phyloP scores from a whole-genome alignment of 1,140 invertebrate species.

The Zophobas morio region DNA sequence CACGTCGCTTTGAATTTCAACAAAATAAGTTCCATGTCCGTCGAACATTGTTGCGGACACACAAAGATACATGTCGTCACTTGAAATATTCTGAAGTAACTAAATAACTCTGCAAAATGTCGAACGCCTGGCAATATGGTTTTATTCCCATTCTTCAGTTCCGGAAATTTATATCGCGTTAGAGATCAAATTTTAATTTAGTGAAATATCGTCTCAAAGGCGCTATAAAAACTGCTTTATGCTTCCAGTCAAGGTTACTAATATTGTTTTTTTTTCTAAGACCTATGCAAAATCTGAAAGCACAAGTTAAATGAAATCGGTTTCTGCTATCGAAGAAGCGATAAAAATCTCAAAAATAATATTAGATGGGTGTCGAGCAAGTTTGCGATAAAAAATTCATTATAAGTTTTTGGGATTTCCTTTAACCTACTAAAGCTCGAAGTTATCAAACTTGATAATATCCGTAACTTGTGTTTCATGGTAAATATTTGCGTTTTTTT shows the following conservation, averaged over 20 bases:
- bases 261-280: constrained; percentile 10
- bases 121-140: constrained; percentile 6
- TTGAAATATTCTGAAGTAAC: constrained; percentile 2
- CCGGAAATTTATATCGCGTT: constrained; percentile 14
- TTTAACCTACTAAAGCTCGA: constrained; percentile 27
- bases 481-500: no score
- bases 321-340: constrained; percentile 12
- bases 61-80: neutral
- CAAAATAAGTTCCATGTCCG: neutral
- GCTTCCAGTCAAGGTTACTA: constrained; percentile 10
- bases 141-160: constrained; percentile 8
- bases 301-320: constrained; percentile 2
- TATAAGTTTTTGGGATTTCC: constrained; percentile 31
- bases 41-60: constrained; percentile 5
- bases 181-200: constrained; percentile 13
- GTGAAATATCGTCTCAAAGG: neutral
- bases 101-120: constrained; percentile 6
- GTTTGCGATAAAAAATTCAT: constrained; percentile 32
- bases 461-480: no score
- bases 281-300: neutral
- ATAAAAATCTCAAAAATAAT: constrained; percentile 28
- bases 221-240: constrained; percentile 29
- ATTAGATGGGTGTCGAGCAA: constrained; percentile 21
- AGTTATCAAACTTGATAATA: constrained; percentile 33
- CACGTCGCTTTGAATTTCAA: constrained; percentile 6